Base-by-base conservation (phyloP, 2,797 vertebrate species). In the Neosalanx taihuensis region DNA sequence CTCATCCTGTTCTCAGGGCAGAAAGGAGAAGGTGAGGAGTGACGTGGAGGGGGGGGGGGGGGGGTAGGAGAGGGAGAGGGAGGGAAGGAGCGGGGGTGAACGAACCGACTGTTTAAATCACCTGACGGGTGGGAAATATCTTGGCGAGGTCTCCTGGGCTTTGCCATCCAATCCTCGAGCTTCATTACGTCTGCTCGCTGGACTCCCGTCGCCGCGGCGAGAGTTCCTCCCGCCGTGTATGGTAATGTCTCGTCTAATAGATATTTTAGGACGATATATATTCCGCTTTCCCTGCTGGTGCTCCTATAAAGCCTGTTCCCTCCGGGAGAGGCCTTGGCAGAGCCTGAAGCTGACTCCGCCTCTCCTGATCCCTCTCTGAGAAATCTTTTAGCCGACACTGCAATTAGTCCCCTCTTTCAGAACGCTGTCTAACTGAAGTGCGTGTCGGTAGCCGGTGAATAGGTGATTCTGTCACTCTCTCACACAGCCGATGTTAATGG, bases 1-100 rank as follows among this genome's bases (percentile, higher is more conserved):
- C 83, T 97, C 79, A 92, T 97, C 79, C 90, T 97, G 90, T 98
- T 94, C 82, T 92, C 93, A 51, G 95, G 95, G 77, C 93, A 93
- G 77, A 96, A 93, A 77, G 94, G 94, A 79, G 88, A 87, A 86
- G 94, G 96, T 96, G 92, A 94, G 91, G 90, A 65, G 56, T 67
- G 37, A 64, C 71, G 64, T 23, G 62, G 41, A 71, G 71, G 69
- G 74, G 62, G n/a, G 10, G 56, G 4, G 35, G 15, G 76, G 80
- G 70, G 23, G 23, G 64, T 23, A 81, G 64, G 41, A 72, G 71
- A 69, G 74, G 62, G n/a, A 10, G 56, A 4, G 15, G 76, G 80
- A 71, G 68, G 64, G 41, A 72, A 70, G 69, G 74, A 64, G n/a
- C 9, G 56, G 4, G 35, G 15, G 76, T 79, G 70, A 67, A 77